Evolutionary conservation across 2,113 vertebrate genomes (phyloP), one percentile per base, ranked within the genome.

Genomic region (Paratilapia polleni): DNA sequence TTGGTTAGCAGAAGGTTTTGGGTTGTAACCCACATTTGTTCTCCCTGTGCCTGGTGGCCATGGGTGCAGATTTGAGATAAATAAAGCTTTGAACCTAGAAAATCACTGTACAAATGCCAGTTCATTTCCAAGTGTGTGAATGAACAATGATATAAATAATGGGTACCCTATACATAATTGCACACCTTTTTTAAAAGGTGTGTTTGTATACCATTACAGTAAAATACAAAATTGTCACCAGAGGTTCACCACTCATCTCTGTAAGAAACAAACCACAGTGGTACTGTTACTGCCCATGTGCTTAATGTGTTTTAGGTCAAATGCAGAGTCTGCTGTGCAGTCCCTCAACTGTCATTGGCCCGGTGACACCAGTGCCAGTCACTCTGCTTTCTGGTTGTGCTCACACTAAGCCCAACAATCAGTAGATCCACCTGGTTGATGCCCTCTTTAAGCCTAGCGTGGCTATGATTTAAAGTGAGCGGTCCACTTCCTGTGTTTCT

Each of bases 331-430:
- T 31, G 28, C 28, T 31, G 28, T 31, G 28, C 28, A 31, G 36
- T 36, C 36, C 36, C 36, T 36, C 6, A 36, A 8, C 8, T 36
- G 6, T 36, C 4, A 36, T 36, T 4, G 28, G 28, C 28, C 5
- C 15, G 0, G 22, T 47, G 41, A 68, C 0, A 7, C 36, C 15
- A 41, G 12, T 64, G 62, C 36, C n/a, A 9, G 12, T 2, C n/a
- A 2, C 36, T 9, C 4, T 2, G 1, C 64, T 43, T 43, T 2
- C 38, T 47, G 8, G 8, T 13, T 66, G 38, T 22, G 0, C 3
- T 66, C 15, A 26, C 3, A 28, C 38, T 47, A 22, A 68, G 11
- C 41, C 38, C 64, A 68, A 22, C 41, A 68, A 66, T 43, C 63
- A 66, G 36, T 17, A 5, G 38, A 43, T 68, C 22, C 22, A 26